Evolutionary conservation across 2,113 vertebrate species (phyloP), one percentile per base, ranked within the genome.

Genomic region (Vidua macroura): DNA sequence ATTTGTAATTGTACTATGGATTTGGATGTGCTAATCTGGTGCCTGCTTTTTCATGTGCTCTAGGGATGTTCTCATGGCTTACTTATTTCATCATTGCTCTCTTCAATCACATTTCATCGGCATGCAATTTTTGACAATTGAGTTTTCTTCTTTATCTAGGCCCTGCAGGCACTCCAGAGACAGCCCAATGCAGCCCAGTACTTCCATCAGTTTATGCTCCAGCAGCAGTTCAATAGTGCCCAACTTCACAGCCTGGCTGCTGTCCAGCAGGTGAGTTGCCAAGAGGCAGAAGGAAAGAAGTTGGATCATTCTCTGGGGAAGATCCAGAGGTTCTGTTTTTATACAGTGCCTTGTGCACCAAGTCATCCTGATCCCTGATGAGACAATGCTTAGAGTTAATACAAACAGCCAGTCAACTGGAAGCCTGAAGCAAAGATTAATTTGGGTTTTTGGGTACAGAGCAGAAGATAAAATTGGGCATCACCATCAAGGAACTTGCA

Each of bases 131-230:
- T 49, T 95, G 66, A 87, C 62, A 55, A 16, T 16, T 51, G 66
- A 10, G 35, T 88, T 87, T 79, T 70, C 31, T 4, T 87, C 56
- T 94, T 88, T 94, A 33, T 75, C 88, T 81, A 99, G 99, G 99
- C 99, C 77, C 97, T 99, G 41, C 99, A 99, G 92, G 99, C 99
- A 5, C 97, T 99, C 60, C 99, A 99, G 96, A 98, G 99, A 79
- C 99, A 99, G 96, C 99, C 99, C 44, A 99, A 99, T 90, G 99
- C 99, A 39, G 99, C 99, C 69, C 99, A 99, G 95, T 99, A 99
- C 94, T 99, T 99, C 86, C 99, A 99, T 96, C 99, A 99, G 96
- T 98, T 99, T 86, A 99, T 99, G 99, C 98, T 99, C 72, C 99
- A 99, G 93, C 99, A 99, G 97, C 99, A 99, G 96, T 99, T 99